phyloP scores from a whole-genome alignment of 2,797 vertebrate genomes.

The Poeciliopsis presidionis region DNA sequence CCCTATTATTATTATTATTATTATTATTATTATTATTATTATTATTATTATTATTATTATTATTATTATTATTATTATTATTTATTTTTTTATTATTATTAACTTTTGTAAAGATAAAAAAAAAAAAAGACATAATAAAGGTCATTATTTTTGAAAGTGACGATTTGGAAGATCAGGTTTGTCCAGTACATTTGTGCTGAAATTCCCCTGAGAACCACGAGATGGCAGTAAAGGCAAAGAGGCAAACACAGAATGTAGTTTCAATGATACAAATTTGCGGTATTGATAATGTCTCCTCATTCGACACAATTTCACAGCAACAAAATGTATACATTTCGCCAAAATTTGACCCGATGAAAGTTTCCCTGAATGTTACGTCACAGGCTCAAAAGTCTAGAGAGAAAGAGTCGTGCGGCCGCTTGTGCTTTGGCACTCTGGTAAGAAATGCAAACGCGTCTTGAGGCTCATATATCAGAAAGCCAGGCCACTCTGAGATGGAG shows the following conservation, averaged over 20 bases:
- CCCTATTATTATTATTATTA: no score
- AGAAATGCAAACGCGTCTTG: slow-evolving; percentile 2
- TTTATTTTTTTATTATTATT: no score
- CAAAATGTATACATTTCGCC: not conserved
- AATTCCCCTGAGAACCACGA: slow-evolving; percentile 31
- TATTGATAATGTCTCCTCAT: not conserved
- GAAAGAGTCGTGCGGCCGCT: not conserved
- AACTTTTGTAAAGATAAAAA: no score
- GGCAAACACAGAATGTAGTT: not conserved
- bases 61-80: no score
- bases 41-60: no score
- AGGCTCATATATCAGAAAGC: slow-evolving; percentile 31
- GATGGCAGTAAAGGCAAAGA: slow-evolving; percentile 19
- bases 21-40: no score
- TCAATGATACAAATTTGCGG: not conserved
- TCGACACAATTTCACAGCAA: not conserved
- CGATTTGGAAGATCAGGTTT: not conserved
- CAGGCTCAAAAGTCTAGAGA: slow-evolving; percentile 19
- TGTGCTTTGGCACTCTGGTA: slow-evolving; percentile 6
- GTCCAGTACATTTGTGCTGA: not conserved
- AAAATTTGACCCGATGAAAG: not conserved
- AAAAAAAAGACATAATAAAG: no score
- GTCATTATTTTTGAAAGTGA: not conserved
- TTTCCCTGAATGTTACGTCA: slow-evolving; percentile 6
- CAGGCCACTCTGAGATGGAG: slow-evolving; percentile 29